Conservation (phyloP, 2,113 vertebrate genomes). For the Bos taurus region ARS-UCD2.0 NC_037337.1:35652501-35653000, state of each 20-base stretch:
- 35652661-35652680: background rate
- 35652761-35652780: background rate
- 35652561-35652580: background rate
- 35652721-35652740: too few relatives aligned
- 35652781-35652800: background rate
- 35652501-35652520: background rate
- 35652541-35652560: background rate
- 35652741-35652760: background rate
- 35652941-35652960: background rate
- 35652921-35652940: background rate
- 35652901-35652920: background rate
- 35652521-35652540: background rate
- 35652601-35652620: background rate
- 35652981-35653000: background rate
- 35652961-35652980: background rate
- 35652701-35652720: background rate
- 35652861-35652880: background rate
- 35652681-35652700: background rate
- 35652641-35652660: background rate
- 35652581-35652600: background rate
- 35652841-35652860: background rate
- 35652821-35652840: background rate
- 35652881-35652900: background rate
- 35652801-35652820: background rate
- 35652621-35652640: background rate